Evolutionary conservation across 2,113 vertebrate species (phyloP).

Genomic region (Perca fluviatilis): DNA sequence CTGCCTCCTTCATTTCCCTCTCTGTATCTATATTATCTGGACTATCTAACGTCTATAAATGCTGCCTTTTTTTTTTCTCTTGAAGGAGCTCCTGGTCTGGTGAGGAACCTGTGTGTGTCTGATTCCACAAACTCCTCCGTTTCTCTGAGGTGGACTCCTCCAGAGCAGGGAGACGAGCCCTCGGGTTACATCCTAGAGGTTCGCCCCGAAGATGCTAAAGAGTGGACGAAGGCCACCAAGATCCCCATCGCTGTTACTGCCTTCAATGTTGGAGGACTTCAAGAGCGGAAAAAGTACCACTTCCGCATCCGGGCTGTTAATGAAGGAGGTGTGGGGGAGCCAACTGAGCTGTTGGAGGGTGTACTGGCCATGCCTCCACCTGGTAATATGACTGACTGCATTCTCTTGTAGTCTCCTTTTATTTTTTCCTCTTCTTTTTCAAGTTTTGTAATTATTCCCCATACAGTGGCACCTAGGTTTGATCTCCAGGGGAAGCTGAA

Average conservation of each 20-base stretch:
- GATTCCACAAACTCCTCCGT: constrained; percentile 81
- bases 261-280: constrained; percentile 76
- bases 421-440: not conserved
- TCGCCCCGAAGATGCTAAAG: constrained; percentile 70
- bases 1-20: not conserved
- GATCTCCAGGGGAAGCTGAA: constrained; percentile 78
- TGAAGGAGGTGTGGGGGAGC: constrained; percentile 75
- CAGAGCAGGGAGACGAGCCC: constrained; percentile 64
- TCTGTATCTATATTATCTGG: not conserved
- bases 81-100: constrained; percentile 78
- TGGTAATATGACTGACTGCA: constrained; percentile 64
- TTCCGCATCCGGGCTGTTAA: constrained; percentile 79
- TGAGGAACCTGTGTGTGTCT: constrained; percentile 72
- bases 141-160: constrained; percentile 79
- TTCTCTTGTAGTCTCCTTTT: constrained; percentile 6
- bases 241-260: constrained; percentile 72
- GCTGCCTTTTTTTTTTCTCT: not conserved
- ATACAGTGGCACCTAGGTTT: constrained; percentile 74
- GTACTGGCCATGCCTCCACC: constrained; percentile 76
- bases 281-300: constrained; percentile 78
- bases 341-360: constrained; percentile 67
- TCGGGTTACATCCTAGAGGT: constrained; percentile 80
- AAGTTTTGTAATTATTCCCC: not conserved
- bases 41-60: not conserved
- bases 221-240: constrained; percentile 80